phyloP scores from a whole-genome alignment of 2,888 invertebrate genomes.

The Mechanitis mazaeus region DNA sequence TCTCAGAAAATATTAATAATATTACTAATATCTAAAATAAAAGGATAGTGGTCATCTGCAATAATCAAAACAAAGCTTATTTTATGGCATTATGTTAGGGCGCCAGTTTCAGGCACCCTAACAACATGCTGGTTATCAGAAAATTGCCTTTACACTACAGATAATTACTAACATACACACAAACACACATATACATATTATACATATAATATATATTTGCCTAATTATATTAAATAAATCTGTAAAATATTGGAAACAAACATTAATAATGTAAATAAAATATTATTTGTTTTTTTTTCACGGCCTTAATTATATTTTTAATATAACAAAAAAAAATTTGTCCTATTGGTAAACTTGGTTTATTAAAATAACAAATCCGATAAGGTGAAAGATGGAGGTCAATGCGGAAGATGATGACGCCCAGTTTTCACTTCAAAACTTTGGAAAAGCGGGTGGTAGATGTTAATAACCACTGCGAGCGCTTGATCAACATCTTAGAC shows the following conservation, averaged over 20 bases:
- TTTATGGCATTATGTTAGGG: slow-evolving; percentile 25
- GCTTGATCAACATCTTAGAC: slow-evolving; percentile 34
- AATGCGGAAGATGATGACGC: slow-evolving; percentile 38
- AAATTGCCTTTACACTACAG: slow-evolving; percentile 9
- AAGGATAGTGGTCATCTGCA: slow-evolving; percentile 22
- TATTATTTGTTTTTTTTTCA: too few species aligned
- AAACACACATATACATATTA: background rate
- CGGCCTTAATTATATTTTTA: too few species aligned
- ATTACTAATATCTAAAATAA: slow-evolving; percentile 13
- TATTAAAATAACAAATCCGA: slow-evolving; percentile 2
- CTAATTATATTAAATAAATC: too few species aligned
- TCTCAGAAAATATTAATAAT: too few species aligned
- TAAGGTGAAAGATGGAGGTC: slow-evolving; percentile 39
- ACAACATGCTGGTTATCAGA: background rate
- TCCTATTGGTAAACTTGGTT: background rate
- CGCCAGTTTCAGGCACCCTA: slow-evolving; percentile 11
- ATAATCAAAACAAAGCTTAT: slow-evolving; percentile 24
- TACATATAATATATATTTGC: background rate
- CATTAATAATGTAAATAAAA: too few species aligned
- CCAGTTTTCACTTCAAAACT: slow-evolving; percentile 39
- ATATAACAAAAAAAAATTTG: too few species aligned
- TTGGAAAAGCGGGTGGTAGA: slow-evolving; percentile 33
- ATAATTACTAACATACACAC: background rate
- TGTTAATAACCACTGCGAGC: slow-evolving; percentile 33
- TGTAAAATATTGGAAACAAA: too few species aligned